Conservation (phyloP, 2,888 invertebrate genomes). For the Polietes domitor region DNA sequence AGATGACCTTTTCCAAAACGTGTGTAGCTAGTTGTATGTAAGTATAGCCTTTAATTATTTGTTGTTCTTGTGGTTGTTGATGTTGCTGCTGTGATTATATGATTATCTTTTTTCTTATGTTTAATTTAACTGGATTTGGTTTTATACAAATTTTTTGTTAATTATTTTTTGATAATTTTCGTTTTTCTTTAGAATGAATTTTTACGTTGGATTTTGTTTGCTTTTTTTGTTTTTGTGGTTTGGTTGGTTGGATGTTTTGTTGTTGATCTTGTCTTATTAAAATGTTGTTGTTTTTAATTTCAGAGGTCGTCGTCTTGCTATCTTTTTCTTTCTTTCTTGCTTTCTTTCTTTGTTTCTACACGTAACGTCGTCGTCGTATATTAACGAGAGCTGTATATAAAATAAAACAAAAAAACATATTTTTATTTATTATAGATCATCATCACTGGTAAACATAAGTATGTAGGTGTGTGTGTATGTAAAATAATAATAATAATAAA, state of each 20-base stretch:
- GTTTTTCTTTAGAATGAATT: conserved; percentile 29
- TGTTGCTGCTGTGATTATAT: conserved; percentile 4
- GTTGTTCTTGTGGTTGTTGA: conserved; percentile 16
- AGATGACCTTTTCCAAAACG: not conserved
- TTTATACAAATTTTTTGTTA: conserved; percentile 53
- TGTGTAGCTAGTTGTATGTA: not conserved
- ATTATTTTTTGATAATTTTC: conserved; percentile 39
- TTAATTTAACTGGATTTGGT: conserved; percentile 26
- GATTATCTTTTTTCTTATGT: conserved; percentile 19
- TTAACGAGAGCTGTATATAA: conserved; percentile 66
- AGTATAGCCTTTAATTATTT: conserved; percentile 15
- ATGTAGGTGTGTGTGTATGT: not conserved
- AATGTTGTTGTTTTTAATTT: conserved; percentile 45
- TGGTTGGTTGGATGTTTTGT: conserved; percentile 45
- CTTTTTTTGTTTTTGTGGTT: conserved; percentile 64
- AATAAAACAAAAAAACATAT: conserved; percentile 50
- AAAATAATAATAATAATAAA: conserved; percentile 32
- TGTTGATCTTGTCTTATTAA: conserved; percentile 47
- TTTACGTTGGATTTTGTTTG: conserved; percentile 54
- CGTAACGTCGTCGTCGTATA: conserved; percentile 65
- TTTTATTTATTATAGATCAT: conserved; percentile 31
- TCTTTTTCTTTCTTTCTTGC: conserved; percentile 52
- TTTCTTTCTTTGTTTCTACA: conserved; percentile 56
- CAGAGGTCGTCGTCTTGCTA: conserved; percentile 51
- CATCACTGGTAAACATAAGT: not conserved